Conservation (phyloP, 2,113 vertebrate species). For the Pseudorasbora parva region DNA sequence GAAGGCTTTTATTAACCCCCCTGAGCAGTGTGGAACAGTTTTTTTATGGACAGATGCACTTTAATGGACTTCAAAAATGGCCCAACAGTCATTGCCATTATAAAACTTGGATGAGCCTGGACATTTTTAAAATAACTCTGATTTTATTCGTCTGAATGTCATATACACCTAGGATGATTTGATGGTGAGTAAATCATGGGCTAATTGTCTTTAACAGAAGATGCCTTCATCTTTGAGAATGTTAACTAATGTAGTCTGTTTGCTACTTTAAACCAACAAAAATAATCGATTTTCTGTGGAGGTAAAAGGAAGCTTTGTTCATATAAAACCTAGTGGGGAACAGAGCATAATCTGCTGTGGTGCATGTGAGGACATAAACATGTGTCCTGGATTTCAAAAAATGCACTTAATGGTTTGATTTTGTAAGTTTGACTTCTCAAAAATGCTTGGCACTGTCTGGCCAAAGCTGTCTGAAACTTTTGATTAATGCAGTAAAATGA, state of each 20-base stretch:
- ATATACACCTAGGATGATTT: too few relatives aligned
- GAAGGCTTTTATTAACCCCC: too few relatives aligned
- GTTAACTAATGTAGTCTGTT: too few relatives aligned
- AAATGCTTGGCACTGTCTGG: not conserved
- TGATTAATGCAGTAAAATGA: conserved; percentile 12
- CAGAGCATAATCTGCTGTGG: not conserved
- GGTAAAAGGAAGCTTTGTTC: not conserved
- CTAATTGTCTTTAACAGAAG: too few relatives aligned
- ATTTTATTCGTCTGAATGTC: too few relatives aligned
- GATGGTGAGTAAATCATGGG: too few relatives aligned
- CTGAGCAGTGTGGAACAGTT: too few relatives aligned
- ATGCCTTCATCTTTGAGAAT: not conserved
- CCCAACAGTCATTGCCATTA: too few relatives aligned
- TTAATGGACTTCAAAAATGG: too few relatives aligned
- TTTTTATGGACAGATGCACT: too few relatives aligned
- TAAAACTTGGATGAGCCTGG: too few relatives aligned
- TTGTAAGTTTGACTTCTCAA: not conserved
- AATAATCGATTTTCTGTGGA: not conserved
- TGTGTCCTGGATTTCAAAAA: not conserved
- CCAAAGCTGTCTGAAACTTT: not conserved
- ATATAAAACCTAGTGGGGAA: not conserved
- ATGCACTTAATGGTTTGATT: not conserved
- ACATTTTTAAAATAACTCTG: too few relatives aligned
- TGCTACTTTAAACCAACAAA: not conserved
- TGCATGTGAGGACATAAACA: conserved; percentile 1